phyloP scores from a whole-genome alignment of 35 echinoderm and acorn worm genomes.

The Diadema setosum region DNA sequence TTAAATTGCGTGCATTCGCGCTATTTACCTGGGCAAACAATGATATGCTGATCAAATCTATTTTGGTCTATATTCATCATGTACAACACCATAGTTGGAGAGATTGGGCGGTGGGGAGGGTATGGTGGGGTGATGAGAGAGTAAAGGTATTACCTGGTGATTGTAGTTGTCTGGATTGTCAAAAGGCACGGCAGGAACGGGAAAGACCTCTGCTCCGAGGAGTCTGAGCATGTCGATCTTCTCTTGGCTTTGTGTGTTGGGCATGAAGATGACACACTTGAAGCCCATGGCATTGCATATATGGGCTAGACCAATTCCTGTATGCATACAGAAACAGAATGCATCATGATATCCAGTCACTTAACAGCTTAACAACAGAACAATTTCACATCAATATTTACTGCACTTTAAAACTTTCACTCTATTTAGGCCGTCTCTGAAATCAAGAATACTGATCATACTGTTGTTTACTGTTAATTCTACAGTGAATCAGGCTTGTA shows the following conservation, averaged over 20 bases:
- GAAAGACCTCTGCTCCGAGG: conserved; percentile 74
- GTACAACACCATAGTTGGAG: too few relatives aligned
- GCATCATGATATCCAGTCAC: too few relatives aligned
- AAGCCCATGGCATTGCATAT: conserved; percentile 97
- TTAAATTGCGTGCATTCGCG: too few relatives aligned
- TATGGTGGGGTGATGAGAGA: too few relatives aligned
- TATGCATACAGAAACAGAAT: too few relatives aligned
- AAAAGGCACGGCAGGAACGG: conserved; percentile 81
- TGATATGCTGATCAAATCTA: too few relatives aligned
- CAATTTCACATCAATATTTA: background rate
- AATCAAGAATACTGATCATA: too few relatives aligned
- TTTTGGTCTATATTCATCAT: too few relatives aligned
- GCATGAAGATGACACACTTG: conserved; percentile 92
- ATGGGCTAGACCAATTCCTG: conserved; percentile 94
- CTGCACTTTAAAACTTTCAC: background rate
- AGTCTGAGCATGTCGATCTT: conserved; percentile 77
- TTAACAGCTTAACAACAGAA: background rate
- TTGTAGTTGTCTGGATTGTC: conserved; percentile 88
- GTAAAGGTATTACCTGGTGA: conserved; percentile 59
- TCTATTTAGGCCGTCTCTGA: background rate
- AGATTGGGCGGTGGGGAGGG: too few relatives aligned
- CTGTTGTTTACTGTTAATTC: too few relatives aligned
- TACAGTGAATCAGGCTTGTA: too few relatives aligned
- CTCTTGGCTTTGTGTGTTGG: conserved; percentile 87
- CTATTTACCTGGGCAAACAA: too few relatives aligned